phyloP scores from a whole-genome alignment of 2,113 vertebrate genomes.

The Laterallus jamaicensis region DNA sequence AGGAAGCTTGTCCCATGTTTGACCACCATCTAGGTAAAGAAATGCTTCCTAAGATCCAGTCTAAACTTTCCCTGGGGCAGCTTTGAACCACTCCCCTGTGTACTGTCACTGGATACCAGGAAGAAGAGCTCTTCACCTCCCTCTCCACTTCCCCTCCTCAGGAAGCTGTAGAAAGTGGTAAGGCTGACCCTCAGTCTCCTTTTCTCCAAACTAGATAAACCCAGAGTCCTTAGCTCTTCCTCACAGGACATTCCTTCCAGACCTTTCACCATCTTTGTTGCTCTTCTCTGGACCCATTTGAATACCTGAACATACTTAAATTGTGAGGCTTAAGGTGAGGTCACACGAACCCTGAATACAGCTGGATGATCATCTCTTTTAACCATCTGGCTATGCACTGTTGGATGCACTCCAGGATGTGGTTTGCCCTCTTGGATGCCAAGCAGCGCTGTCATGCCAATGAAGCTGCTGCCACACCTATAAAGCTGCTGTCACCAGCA shows the following conservation, averaged over 20 bases:
- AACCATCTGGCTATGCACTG: accelerated
- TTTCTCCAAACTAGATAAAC: background rate
- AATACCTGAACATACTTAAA: background rate
- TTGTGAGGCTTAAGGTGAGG: background rate
- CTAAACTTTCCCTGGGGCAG: background rate
- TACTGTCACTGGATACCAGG: background rate
- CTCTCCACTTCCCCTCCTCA: background rate
- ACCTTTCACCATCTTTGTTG: background rate
- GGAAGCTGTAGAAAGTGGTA: background rate
- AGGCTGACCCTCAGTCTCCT: background rate
- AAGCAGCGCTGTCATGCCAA: background rate
- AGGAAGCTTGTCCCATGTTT: background rate
- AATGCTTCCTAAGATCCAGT: background rate
- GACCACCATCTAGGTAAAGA: background rate
- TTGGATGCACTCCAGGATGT: background rate
- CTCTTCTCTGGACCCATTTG: background rate
- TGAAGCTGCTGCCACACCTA: background rate
- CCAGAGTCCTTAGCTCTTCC: accelerated
- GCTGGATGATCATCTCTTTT: background rate
- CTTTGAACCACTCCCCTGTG: background rate
- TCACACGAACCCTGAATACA: accelerated
- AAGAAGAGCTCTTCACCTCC: background rate
- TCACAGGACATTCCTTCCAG: background rate
- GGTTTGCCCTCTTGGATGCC: background rate
- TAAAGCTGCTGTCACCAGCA: background rate